Evolutionary conservation across 2,113 vertebrate genomes (phyloP), one percentile per base, ranked within the genome.

Genomic region (Chloropsis cyanopogon): DNA sequence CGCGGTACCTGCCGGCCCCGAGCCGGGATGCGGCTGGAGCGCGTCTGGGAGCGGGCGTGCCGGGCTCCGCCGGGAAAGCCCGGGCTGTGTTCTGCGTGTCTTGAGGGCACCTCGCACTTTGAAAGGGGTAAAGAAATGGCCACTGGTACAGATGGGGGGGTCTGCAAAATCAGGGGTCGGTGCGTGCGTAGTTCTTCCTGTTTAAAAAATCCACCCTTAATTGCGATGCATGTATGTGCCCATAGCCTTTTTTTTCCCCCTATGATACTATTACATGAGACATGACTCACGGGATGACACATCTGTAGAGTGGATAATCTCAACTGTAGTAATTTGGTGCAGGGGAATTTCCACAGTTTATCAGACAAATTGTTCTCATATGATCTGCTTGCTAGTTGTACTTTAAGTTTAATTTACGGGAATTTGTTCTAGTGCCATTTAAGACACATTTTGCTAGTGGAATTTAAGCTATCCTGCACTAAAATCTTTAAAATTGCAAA

Each of bases 281-380:
- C 25, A 15, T 93, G 94, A 97, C 72, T 92, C 88, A 92, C 5
- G 56, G 37, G 66, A 90, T 95, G 86, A 94, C 66, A 95, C 91
- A 91, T 94, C 63, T 61, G 33, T 65, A 59, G 31, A 88, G 76
- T 66, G 86, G 12, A 82, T 91, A 80, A 76, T 90, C 69, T 87
- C 60, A 73, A 64, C 77, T 31, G 82, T 78, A 83, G 63, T 86
- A 90, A 72, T 68, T 85, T 41, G 50, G 82, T 59, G 44, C 50
- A 85, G 50, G 76, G 69, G 49, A 75, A 93, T 93, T 92, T 94
- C 75, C 80, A 63, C 47, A 46, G 80, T 59, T 37, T 37, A 84
- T 37, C 60, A 77, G n/a, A 65, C 44, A 68, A 87, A 93, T 14
- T 82, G 2, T 41, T 82, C 24, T 93, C 35, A 6, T 50, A 28